Percentiles rank a stretch among this genome's conserved stretches.
Evolutionary conservation across 2,888 invertebrate species (phyloP).

Genomic region (Ophraella communa): DNA sequence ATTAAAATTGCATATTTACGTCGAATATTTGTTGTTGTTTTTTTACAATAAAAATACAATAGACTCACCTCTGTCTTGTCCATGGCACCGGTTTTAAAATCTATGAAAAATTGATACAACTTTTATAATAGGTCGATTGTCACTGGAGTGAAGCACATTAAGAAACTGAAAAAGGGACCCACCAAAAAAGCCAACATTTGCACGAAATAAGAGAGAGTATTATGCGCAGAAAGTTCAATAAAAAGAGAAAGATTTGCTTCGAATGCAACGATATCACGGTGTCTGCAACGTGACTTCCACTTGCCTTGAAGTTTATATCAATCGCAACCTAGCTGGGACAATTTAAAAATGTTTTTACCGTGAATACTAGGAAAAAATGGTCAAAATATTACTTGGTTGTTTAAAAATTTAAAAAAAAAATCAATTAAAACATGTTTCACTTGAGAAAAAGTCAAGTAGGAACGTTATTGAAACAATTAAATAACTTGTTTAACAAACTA

Average conservation of each 20-base stretch:
- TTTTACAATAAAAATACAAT: too few species aligned
- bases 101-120: background rate
- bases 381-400: too few species aligned
- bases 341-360: background rate
- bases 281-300: slow-evolving; percentile 19
- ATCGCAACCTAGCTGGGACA: background rate
- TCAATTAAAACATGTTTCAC: too few species aligned
- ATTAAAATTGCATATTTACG: too few species aligned
- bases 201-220: background rate
- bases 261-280: slow-evolving; percentile 8
- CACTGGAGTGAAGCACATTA: slow-evolving; percentile 9
- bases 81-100: background rate
- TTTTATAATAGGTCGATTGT: slow-evolving; percentile 10
- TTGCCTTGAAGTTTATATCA: slow-evolving; percentile 2
- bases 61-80: too few species aligned
- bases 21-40: too few species aligned
- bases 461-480: too few species aligned
- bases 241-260: slow-evolving; percentile 5
- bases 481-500: too few species aligned
- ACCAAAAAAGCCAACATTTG: background rate
- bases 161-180: slow-evolving; percentile 2
- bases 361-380: too few species aligned
- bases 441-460: too few species aligned
- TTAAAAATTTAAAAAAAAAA: too few species aligned
- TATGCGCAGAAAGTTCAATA: background rate